These are phyloP conservation scores for Icerya purchasi DNA, from an alignment of 2,888 invertebrate genomes.

Conservation along the genomic window DNA sequence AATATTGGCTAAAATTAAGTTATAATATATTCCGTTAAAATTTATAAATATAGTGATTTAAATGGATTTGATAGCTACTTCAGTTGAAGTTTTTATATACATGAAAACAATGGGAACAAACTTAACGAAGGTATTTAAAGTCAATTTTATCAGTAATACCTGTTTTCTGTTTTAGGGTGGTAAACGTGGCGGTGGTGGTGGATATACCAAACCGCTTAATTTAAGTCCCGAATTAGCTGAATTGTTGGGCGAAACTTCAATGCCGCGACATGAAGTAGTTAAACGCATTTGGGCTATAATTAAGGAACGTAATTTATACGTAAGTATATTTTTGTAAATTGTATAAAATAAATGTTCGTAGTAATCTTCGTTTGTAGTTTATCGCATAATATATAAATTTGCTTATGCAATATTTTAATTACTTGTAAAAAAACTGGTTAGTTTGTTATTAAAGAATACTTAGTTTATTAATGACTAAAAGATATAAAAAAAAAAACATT, in stretches of 20 bases:
- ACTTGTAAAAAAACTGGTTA: too few relatives aligned
- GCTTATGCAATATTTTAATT: background rate
- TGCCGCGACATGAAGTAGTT: slow-evolving; percentile 76
- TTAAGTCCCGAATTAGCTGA: slow-evolving; percentile 66
- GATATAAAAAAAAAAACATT: too few relatives aligned
- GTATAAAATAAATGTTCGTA: background rate
- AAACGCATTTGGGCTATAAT: slow-evolving; percentile 77
- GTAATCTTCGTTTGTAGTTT: background rate
- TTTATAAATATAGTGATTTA: too few relatives aligned
- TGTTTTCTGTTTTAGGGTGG: slow-evolving; percentile 16
- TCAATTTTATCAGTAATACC: background rate
- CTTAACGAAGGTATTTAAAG: too few relatives aligned
- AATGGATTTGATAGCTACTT: too few relatives aligned
- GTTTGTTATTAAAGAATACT: too few relatives aligned
- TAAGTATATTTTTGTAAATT: slow-evolving; percentile 23
- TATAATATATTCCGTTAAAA: too few relatives aligned
- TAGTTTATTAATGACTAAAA: too few relatives aligned
- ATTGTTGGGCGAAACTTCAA: slow-evolving; percentile 57
- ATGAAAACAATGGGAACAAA: too few relatives aligned
- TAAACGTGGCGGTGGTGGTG: slow-evolving; percentile 23
- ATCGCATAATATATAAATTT: slow-evolving; percentile 2
- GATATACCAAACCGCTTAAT: slow-evolving; percentile 64
- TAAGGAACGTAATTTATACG: slow-evolving; percentile 64
- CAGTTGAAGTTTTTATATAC: too few relatives aligned
- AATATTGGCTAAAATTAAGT: too few relatives aligned